phyloP scores from a whole-genome alignment of 2,888 invertebrate genomes.

The Eristalis intricaria region DNA sequence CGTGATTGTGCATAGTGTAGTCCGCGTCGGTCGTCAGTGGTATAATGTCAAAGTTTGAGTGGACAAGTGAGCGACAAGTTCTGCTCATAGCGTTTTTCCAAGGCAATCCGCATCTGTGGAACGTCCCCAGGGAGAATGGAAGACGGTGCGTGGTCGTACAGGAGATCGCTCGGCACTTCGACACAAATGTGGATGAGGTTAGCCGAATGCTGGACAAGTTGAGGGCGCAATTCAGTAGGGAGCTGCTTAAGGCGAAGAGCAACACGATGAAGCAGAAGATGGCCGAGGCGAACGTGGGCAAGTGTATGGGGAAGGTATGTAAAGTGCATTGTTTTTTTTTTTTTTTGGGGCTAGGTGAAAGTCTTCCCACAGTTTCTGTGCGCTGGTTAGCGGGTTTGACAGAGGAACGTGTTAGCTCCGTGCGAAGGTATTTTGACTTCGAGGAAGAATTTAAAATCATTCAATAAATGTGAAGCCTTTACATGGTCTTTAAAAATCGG shows the following conservation, averaged over 20 bases:
- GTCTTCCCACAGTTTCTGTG: too few relatives aligned
- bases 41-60: not conserved
- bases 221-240: not conserved
- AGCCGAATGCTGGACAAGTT: not conserved
- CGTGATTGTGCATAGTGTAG: not conserved
- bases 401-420: too few relatives aligned
- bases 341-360: not conserved
- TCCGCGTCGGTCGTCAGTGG: not conserved
- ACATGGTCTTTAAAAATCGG: too few relatives aligned
- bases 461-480: too few relatives aligned
- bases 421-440: too few relatives aligned
- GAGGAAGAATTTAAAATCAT: too few relatives aligned
- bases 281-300: not conserved
- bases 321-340: too few relatives aligned
- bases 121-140: not conserved
- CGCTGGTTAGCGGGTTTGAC: too few relatives aligned
- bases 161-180: not conserved
- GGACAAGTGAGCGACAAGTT: not conserved
- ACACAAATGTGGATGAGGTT: not conserved
- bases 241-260: not conserved
- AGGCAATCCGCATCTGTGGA: not conserved
- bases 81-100: not conserved
- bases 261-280: not conserved
- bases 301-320: not conserved
- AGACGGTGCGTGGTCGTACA: not conserved